Evolutionary conservation across 2,888 invertebrate species (phyloP).

Genomic region (Chalcis sispes): DNA sequence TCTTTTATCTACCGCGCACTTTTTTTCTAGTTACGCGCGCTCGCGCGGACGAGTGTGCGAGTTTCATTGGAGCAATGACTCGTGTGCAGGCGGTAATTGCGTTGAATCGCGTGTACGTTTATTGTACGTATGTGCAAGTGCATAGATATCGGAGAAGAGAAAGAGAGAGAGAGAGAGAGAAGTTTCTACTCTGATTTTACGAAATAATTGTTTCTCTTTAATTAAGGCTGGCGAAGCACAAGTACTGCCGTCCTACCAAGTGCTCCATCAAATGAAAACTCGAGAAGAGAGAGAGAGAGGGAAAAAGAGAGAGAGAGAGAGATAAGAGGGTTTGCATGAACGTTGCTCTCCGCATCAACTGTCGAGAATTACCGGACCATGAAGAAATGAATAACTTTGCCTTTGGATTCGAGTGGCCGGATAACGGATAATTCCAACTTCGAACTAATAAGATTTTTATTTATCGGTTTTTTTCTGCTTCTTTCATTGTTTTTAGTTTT

Average conservation of each 20-base stretch:
- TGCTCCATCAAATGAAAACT: slow-evolving; percentile 17
- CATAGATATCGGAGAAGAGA: too few relatives aligned
- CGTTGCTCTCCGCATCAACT: too few relatives aligned
- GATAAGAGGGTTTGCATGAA: not conserved
- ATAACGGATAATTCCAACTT: slow-evolving; percentile 11
- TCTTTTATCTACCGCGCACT: not conserved
- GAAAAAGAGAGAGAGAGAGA: not conserved
- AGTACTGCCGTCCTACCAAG: not conserved
- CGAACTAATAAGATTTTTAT: slow-evolving; percentile 10
- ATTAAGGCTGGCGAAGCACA: slow-evolving; percentile 3
- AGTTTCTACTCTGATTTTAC: slow-evolving; percentile 30
- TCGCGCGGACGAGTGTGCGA: too few relatives aligned
- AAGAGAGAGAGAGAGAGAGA: too few relatives aligned
- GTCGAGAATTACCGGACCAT: too few relatives aligned
- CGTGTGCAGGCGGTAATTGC: too few relatives aligned
- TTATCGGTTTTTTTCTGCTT: not conserved
- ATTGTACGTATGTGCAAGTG: too few relatives aligned
- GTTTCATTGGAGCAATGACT: too few relatives aligned
- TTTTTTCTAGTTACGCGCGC: not conserved
- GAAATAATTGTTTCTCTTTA: slow-evolving; percentile 47
- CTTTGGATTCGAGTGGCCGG: slow-evolving; percentile 13
- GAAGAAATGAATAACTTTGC: slow-evolving; percentile 33
- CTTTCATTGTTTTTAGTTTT: too few relatives aligned
- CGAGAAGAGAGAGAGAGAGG: slow-evolving; percentile 1
- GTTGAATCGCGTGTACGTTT: too few relatives aligned